Percentiles rank a stretch among this genome's conserved stretches.
Evolutionary conservation across 1,140 invertebrate species (phyloP).

Genomic region (Drosophila rhopaloa): DNA sequence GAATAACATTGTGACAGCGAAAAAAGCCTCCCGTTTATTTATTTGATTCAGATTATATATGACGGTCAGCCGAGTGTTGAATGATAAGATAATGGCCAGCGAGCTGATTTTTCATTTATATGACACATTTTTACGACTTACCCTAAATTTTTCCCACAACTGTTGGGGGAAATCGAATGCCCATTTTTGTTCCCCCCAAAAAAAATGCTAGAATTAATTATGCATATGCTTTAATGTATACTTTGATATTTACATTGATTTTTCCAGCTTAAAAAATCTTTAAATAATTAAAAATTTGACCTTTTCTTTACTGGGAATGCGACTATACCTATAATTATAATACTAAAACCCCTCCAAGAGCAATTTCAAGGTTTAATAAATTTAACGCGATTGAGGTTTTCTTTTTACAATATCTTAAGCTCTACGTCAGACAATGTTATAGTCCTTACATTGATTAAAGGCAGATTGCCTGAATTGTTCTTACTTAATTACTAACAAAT

Average conservation of each 20-base stretch:
- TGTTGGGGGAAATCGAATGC: conserved; percentile 2
- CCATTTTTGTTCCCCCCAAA: background rate
- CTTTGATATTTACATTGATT: conserved; percentile 20
- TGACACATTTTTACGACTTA: background rate
- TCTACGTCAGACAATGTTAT: no score
- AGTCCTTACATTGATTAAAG: no score
- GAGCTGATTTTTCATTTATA: background rate
- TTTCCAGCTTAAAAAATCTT: background rate
- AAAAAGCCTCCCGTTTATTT: conserved; percentile 28
- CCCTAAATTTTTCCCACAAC: conserved; percentile 2
- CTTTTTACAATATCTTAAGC: no score
- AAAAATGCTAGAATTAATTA: conserved; percentile 26
- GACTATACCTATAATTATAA: background rate
- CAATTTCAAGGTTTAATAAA: no score
- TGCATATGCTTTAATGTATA: conserved; percentile 5
- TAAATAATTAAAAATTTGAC: conserved; percentile 15
- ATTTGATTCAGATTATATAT: conserved; percentile 35
- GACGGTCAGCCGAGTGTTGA: conserved; percentile 27
- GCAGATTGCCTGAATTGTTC: no score
- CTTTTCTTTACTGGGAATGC: background rate
- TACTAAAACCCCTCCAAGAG: background rate
- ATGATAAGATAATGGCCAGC: conserved; percentile 41
- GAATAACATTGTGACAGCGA: conserved; percentile 27
- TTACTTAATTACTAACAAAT: background rate
- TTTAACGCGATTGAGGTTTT: no score